These are phyloP conservation scores for Apaloderma vittatum DNA, from an alignment of 2,113 vertebrate species.

Conservation along the genomic window DNA sequence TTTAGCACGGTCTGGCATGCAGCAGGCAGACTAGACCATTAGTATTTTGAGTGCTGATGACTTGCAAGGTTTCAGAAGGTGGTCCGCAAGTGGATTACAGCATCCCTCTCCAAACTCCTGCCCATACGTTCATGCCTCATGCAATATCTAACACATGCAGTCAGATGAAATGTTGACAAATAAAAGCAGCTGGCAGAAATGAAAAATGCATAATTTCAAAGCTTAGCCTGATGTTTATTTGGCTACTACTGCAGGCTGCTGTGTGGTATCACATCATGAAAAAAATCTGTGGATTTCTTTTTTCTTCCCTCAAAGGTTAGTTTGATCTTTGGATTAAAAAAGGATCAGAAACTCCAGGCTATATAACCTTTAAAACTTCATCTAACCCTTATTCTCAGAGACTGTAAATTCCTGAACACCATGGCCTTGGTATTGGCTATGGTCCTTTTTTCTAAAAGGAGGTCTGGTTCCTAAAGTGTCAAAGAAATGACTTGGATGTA, in stretches of 20 bases:
- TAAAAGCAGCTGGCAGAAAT: constrained; percentile 57
- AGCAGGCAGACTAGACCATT: neutral
- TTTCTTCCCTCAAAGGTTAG: constrained; percentile 12
- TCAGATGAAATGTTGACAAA: constrained; percentile 25
- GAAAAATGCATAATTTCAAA: constrained; percentile 59
- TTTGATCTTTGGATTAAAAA: constrained; percentile 37
- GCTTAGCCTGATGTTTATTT: constrained; percentile 60
- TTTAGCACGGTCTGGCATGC: neutral
- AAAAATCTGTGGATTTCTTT: neutral
- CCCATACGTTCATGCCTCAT: neutral
- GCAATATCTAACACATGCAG: constrained; percentile 48
- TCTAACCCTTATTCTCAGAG: neutral
- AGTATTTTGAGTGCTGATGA: neutral
- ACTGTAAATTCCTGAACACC: neutral
- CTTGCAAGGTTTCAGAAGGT: constrained; percentile 30
- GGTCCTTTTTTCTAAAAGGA: neutral
- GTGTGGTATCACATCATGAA: neutral
- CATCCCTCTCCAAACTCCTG: constrained; percentile 34
- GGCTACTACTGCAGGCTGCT: neutral
- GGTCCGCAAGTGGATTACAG: neutral
- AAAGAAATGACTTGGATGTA: neutral
- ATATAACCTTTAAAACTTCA: neutral
- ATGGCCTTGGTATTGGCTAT: neutral
- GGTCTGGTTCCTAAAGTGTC: neutral
- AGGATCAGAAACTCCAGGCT: neutral